Base-by-base conservation (phyloP, 1,140 invertebrate genomes). In the Bathynomus jamesi region DNA sequence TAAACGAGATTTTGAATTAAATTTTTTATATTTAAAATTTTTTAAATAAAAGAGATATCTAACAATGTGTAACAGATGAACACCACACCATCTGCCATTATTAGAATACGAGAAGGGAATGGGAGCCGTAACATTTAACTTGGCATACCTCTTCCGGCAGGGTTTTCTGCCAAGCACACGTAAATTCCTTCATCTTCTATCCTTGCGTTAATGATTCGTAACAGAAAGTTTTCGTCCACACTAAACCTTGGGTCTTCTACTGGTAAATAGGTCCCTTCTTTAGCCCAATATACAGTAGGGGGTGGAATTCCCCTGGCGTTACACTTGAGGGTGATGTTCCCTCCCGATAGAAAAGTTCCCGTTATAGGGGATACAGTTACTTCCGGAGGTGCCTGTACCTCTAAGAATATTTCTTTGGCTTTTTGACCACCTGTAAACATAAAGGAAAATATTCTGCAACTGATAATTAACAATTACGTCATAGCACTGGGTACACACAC, bases 101-200 rank as follows among this genome's bases (percentile, higher is more conserved):
- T n/a, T n/a, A n/a, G n/a, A n/a, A n/a, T n/a, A n/a, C n/a, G n/a
- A n/a, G n/a, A n/a, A n/a, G n/a, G n/a, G n/a, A n/a, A n/a, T n/a
- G n/a, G n/a, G n/a, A n/a, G n/a, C n/a, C n/a, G n/a, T n/a, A n/a
- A n/a, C n/a, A n/a, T n/a, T n/a, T n/a, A n/a, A n/a, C n/a, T 13
- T 5, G 5, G 21, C 62, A 61, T 25, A 74, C 72, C 72, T 66
- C 53, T 62, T n/a, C 85, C 85, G 11, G 85, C 84, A 73, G 83
- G 83, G 78, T 86, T 87, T 13, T 76, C 73, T 17, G 85, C 85
- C 65, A 81, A 71, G 78, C 86, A 87, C 5, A 82, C 84, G 73
- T 85, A 87, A 10, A 73, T 78, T 25, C 83, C 83, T 10, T 70
- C 76, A 73, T 87, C 84, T 30, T 77, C 78, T 2, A 81, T 76